Evolutionary conservation across 2,888 invertebrate genomes (phyloP).

Genomic region (Drosophila algonquin): DNA sequence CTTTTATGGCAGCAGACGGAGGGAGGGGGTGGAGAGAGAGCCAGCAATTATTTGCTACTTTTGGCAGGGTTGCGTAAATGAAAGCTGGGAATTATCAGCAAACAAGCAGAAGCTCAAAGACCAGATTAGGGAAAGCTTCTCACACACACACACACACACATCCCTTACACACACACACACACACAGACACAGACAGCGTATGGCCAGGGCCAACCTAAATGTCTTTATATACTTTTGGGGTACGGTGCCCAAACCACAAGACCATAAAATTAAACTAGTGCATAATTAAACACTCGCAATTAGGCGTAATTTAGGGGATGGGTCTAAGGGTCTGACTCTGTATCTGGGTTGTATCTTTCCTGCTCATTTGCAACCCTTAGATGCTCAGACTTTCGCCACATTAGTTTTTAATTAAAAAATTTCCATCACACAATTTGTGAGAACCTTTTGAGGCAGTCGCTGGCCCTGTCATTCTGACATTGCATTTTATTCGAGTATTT

Average conservation of each 20-base stretch:
- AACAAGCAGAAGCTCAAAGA: conserved; percentile 34
- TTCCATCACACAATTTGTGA: conserved; percentile 56
- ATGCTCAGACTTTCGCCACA: conserved; percentile 74
- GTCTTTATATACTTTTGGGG: conserved; percentile 39
- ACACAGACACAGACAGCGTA: conserved; percentile 1
- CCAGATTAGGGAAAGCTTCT: conserved; percentile 29
- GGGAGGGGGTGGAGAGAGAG: conserved; percentile 1
- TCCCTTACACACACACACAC: conserved; percentile 1
- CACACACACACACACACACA: conserved; percentile 38
- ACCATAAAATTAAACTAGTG: conserved; percentile 82
- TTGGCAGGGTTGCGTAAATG: conserved; percentile 69
- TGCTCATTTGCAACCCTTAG: conserved; percentile 20
- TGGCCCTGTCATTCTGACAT: conserved; percentile 29
- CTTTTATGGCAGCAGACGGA: conserved; percentile 68
- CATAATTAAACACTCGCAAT: conserved; percentile 82
- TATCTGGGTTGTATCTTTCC: conserved; percentile 9
- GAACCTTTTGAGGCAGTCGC: conserved; percentile 18
- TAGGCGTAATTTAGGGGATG: conserved; percentile 78
- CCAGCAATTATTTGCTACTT: conserved; percentile 78
- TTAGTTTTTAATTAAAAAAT: conserved; percentile 82
- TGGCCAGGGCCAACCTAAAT: conserved; percentile 15
- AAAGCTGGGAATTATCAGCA: conserved; percentile 63
- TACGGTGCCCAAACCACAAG: conserved; percentile 56
- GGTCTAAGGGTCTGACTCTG: conserved; percentile 1
- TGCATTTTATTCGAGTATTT: conserved; percentile 36